A percentile compares a stretch with the other conserved stretches of the same genome.
These are phyloP conservation scores for Xylocampa areola DNA, from an alignment of 2,888 invertebrate species.

Conservation along the genomic window DNA sequence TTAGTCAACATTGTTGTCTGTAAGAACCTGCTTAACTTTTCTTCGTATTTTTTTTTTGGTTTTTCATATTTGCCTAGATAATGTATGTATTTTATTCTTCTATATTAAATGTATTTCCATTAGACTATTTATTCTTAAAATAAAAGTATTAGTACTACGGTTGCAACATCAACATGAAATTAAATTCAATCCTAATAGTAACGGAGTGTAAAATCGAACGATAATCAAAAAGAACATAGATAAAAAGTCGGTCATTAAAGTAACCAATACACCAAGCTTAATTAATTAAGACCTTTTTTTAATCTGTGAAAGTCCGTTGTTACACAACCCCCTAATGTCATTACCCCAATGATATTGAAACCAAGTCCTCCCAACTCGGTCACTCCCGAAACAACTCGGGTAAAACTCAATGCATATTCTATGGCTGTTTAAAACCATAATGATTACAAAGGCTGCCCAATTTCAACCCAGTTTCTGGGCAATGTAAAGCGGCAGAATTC, in stretches of 20 bases:
- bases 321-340: conserved; percentile 1
- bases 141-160: too few species aligned
- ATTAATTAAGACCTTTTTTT: neutral
- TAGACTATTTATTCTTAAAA: too few species aligned
- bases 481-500: conserved; percentile 20
- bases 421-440: conserved; percentile 34
- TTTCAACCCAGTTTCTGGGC: conserved; percentile 15
- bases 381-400: conserved; percentile 2
- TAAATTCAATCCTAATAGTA: too few species aligned
- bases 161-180: too few species aligned
- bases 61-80: too few species aligned
- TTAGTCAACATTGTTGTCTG: too few species aligned
- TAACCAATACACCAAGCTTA: neutral
- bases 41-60: too few species aligned
- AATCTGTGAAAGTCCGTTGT: neutral
- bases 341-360: conserved; percentile 20
- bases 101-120: too few species aligned
- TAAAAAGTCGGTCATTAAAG: neutral
- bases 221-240: too few species aligned
- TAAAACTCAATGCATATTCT: conserved; percentile 48
- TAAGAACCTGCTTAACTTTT: too few species aligned
- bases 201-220: too few species aligned
- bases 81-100: too few species aligned
- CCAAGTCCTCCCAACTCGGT: neutral
- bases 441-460: conserved; percentile 23